Percentiles rank a stretch among this genome's conserved stretches.
phyloP scores from a whole-genome alignment of 2,888 invertebrate genomes.

The Chrysodeixis includens region DNA sequence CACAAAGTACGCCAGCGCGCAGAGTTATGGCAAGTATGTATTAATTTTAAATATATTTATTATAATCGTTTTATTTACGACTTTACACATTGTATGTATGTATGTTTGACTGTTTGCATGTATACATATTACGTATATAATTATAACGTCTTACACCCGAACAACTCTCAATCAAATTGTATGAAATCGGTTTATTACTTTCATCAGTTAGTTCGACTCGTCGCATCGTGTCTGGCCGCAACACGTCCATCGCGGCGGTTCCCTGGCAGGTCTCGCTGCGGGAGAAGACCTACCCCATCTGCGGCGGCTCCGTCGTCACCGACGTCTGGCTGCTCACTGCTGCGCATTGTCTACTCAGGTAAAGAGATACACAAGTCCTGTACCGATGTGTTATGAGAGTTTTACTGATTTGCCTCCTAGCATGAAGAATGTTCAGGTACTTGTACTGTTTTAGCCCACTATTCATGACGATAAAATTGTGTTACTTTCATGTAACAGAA shows the following conservation, averaged over 20 bases:
- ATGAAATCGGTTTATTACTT: too few relatives aligned
- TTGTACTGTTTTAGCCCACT: not conserved
- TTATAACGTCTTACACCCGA: too few relatives aligned
- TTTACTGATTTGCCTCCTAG: too few relatives aligned
- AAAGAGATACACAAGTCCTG: not conserved
- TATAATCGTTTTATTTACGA: too few relatives aligned
- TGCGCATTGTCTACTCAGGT: constrained; percentile 85
- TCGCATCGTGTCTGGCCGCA: constrained; percentile 86
- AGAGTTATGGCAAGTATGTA: too few relatives aligned
- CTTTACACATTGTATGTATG: too few relatives aligned
- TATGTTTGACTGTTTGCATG: too few relatives aligned
- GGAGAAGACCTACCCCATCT: constrained; percentile 83
- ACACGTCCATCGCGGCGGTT: constrained; percentile 84
- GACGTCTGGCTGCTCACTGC: constrained; percentile 85
- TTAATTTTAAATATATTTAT: too few relatives aligned
- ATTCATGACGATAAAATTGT: not conserved
- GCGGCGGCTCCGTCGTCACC: constrained; percentile 87
- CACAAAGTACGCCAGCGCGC: too few relatives aligned
- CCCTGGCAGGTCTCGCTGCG: constrained; percentile 88
- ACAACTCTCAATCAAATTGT: too few relatives aligned
- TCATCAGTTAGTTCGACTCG: constrained; percentile 70
- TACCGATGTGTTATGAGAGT: not conserved
- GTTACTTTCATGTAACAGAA: not conserved
- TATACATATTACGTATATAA: too few relatives aligned
- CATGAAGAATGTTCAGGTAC: too few relatives aligned